Evolutionary conservation across 1,140 invertebrate species (phyloP).

Genomic region (Drosophila tropicalis): DNA sequence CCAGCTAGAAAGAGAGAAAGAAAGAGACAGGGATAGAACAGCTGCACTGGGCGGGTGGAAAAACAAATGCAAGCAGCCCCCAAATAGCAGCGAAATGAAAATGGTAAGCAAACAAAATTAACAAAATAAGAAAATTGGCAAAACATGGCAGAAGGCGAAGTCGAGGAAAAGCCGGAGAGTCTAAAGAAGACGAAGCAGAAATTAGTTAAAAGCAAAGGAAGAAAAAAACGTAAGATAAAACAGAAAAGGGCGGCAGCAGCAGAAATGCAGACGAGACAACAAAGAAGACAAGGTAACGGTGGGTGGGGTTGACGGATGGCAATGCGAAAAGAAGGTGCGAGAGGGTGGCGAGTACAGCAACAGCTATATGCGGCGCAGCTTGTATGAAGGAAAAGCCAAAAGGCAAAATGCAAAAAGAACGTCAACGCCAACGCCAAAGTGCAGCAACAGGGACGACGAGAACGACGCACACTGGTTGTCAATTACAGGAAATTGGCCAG

Average conservation of each 20-base stretch:
- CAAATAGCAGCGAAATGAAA: constrained; percentile 55
- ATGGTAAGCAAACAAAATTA: constrained; percentile 52
- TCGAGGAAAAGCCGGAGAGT: constrained; percentile 16
- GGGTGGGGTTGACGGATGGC: constrained; percentile 23
- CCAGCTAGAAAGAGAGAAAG: constrained; percentile 1
- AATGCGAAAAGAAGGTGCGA: background rate
- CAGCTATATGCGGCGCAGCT: constrained; percentile 31
- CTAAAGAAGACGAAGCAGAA: constrained; percentile 29
- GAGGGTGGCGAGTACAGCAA: constrained; percentile 1
- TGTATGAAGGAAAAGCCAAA: constrained; percentile 69
- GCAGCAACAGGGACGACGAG: constrained; percentile 50
- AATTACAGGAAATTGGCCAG: background rate
- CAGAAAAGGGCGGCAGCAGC: constrained; percentile 43
- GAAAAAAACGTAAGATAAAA: constrained; percentile 64
- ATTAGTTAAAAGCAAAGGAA: constrained; percentile 21
- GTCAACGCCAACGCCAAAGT: constrained; percentile 78
- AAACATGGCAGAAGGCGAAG: constrained; percentile 19
- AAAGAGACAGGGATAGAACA: constrained; percentile 29
- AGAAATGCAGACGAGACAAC: constrained; percentile 66
- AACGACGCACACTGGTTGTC: constrained; percentile 33
- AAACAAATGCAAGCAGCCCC: constrained; percentile 65
- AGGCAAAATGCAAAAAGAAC: constrained; percentile 75
- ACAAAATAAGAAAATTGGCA: constrained; percentile 60
- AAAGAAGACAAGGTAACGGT: constrained; percentile 65
- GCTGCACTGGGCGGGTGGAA: constrained; percentile 38